Evolutionary conservation across 2,113 vertebrate species (phyloP).

Genomic region (Gulo gulo): DNA sequence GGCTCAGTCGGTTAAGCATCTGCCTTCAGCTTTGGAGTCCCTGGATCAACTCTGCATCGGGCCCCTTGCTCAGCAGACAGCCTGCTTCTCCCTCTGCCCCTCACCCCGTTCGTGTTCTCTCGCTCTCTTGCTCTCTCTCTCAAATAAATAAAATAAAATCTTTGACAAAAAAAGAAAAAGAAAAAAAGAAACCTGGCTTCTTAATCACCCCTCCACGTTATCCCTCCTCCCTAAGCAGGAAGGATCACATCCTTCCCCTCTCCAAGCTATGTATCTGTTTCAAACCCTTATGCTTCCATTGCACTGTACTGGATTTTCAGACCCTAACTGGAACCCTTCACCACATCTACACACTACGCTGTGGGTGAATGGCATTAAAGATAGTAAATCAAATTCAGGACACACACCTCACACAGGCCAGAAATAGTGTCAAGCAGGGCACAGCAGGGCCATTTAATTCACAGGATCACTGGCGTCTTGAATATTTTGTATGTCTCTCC

Average conservation of each 20-base stretch:
- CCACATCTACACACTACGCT: not conserved
- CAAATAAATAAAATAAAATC: not conserved
- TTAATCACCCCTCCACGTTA: not conserved
- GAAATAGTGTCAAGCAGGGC: conserved; percentile 51
- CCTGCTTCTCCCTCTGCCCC: not conserved
- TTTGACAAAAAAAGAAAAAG: not conserved
- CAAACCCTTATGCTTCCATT: not conserved
- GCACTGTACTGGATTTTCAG: conserved; percentile 5
- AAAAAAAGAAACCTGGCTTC: not conserved
- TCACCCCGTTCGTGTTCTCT: not conserved
- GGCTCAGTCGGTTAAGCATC: not conserved
- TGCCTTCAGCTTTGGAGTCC: not conserved
- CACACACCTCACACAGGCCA: conserved; percentile 48
- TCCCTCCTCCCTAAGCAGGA: not conserved
- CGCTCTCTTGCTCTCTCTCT: not conserved
- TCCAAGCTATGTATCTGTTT: conserved; percentile 12
- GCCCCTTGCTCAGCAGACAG: not conserved
- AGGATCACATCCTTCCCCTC: not conserved
- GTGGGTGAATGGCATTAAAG: conserved; percentile 21
- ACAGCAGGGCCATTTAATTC: conserved; percentile 65
- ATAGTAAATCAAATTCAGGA: conserved; percentile 67
- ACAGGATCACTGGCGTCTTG: conserved; percentile 30
- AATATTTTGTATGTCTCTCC: conserved; percentile 62
- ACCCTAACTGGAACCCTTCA: conserved; percentile 1
- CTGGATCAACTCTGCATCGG: not conserved